These are phyloP conservation scores for Coronaproctus castanopsis DNA, from an alignment of 2,888 invertebrate species.

Conservation along the genomic window DNA sequence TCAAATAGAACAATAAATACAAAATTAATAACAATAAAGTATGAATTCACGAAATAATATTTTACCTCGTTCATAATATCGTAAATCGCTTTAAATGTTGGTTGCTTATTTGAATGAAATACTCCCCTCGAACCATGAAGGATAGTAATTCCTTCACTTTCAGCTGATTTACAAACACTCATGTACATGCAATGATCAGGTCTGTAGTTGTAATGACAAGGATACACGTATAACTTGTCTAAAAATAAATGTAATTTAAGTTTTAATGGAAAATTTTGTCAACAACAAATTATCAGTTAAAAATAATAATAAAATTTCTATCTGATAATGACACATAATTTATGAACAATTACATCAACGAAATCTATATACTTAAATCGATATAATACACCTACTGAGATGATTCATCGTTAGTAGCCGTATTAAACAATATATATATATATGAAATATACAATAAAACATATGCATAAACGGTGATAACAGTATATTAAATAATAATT, in stretches of 20 bases:
- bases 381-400: too few relatives aligned
- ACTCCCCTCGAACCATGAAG: constrained; percentile 74
- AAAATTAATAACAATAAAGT: too few relatives aligned
- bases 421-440: too few relatives aligned
- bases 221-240: constrained; percentile 39
- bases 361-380: too few relatives aligned
- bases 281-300: too few relatives aligned
- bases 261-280: constrained; percentile 12
- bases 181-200: constrained; percentile 94
- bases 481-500: too few relatives aligned
- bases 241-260: constrained; percentile 2
- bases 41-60: too few relatives aligned
- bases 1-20: too few relatives aligned
- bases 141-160: constrained; percentile 51
- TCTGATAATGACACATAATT: not conserved
- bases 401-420: too few relatives aligned
- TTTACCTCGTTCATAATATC: constrained; percentile 37
- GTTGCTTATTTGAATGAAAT: constrained; percentile 69
- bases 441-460: too few relatives aligned
- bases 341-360: not conserved
- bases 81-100: constrained; percentile 55
- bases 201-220: constrained; percentile 78
- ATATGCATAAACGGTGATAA: too few relatives aligned
- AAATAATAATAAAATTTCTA: not conserved
- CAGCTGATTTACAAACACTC: constrained; percentile 58